These are phyloP conservation scores for Xiphias gladius DNA, from an alignment of 2,113 vertebrate genomes.

Conservation along the genomic window DNA sequence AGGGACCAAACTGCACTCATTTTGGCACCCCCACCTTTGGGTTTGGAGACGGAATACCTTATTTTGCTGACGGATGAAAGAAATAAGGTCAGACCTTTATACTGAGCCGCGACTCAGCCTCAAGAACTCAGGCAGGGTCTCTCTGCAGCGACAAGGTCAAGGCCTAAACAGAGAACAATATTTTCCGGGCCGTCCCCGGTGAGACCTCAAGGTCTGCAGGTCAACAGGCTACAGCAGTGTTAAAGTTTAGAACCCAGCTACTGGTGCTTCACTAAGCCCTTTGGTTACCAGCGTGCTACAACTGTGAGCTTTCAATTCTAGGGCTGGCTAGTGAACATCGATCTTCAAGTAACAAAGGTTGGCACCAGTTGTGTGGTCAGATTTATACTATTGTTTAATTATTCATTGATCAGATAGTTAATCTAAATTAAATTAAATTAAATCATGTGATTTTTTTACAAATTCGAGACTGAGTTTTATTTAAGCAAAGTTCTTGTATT, in stretches of 20 bases:
- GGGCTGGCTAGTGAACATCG: neutral
- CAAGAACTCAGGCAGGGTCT: neutral
- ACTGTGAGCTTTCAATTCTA: neutral
- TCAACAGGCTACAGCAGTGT: neutral
- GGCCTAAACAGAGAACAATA: neutral
- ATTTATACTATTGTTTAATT: neutral
- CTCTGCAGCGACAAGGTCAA: neutral
- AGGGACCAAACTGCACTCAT: neutral
- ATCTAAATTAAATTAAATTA: neutral
- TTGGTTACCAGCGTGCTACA: neutral
- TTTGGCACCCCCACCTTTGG: neutral
- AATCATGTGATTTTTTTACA: too few species aligned
- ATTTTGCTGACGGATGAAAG: neutral
- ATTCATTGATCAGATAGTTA: neutral
- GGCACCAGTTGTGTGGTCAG: too few species aligned
- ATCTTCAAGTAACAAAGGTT: neutral
- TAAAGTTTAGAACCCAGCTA: neutral
- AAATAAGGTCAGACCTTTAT: neutral
- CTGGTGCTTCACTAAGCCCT: neutral
- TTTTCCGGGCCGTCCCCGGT: neutral
- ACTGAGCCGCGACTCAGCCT: neutral
- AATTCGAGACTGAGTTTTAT: too few species aligned
- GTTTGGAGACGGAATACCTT: neutral
- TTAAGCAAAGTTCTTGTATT: too few species aligned
- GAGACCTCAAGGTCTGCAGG: neutral